Percentiles rank a stretch among this genome's conserved stretches.
Conservation (phyloP, 1,140 invertebrate species). For the Luehdorfia chinensis region DNA sequence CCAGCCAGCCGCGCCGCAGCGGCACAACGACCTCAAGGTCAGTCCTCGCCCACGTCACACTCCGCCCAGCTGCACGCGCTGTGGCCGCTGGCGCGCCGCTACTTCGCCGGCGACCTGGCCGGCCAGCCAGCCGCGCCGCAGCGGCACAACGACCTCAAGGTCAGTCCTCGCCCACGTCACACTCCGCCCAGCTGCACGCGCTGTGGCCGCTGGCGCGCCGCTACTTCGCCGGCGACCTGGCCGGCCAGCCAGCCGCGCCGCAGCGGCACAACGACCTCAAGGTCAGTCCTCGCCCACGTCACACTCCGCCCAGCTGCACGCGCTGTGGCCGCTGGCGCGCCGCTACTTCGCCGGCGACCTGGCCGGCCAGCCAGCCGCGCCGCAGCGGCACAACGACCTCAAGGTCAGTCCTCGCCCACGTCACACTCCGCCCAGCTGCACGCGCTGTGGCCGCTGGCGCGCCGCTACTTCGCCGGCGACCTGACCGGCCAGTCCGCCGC, state of each 20-base stretch:
- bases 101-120: slow-evolving; percentile 63
- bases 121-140: slow-evolving; percentile 20
- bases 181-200: slow-evolving; percentile 47
- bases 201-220: slow-evolving; percentile 59
- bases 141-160: too few relatives aligned
- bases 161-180: too few relatives aligned
- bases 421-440: slow-evolving; percentile 37
- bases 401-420: too few relatives aligned
- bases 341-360: slow-evolving; percentile 63
- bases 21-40: too few relatives aligned
- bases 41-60: too few relatives aligned
- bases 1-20: too few relatives aligned
- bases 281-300: too few relatives aligned
- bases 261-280: too few relatives aligned
- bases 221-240: slow-evolving; percentile 64
- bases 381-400: too few relatives aligned
- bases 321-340: slow-evolving; percentile 59
- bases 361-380: slow-evolving; percentile 26
- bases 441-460: slow-evolving; percentile 60
- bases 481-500: slow-evolving; percentile 33
- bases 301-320: slow-evolving; percentile 42
- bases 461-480: slow-evolving; percentile 60
- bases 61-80: slow-evolving; percentile 54
- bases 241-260: slow-evolving; percentile 22
- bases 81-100: slow-evolving; percentile 56